Evolutionary conservation across 2,113 vertebrate species (phyloP), one percentile per base, ranked within the genome.

Genomic region (Engraulis encrasicolus): DNA sequence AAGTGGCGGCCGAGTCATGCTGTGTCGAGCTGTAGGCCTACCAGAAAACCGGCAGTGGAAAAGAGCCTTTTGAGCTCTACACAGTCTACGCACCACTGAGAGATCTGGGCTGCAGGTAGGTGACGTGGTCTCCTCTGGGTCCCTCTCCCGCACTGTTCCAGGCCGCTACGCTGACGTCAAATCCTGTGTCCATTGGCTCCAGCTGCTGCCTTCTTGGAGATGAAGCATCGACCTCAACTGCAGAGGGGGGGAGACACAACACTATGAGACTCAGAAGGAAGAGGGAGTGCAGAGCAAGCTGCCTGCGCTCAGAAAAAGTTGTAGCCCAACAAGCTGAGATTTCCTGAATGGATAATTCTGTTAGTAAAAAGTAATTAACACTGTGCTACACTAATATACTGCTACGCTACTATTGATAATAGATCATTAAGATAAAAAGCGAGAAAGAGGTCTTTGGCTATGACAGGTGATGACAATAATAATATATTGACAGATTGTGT

Each of bases 141-240:
- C 93, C 93, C 79, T 94, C 92, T 82, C 94, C 94, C 0, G 89
- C 93, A 27, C 92, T 90, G 74, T 86, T 93, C 79, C 91, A 93
- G 0, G 93, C 93, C 0, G 90, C 91, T 80, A 93, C n/a, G 78
- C 90, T 83, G 15, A 95, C 61, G 71, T 52, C 38, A 48, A 93
- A 81, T 49, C 36, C 0, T n/a, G 86, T 87, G 17, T 89, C 89
- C 49, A 90, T 88, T 85, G 88, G 91, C 66, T 88, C 78, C 54
- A 95, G 77, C 90, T 88, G 90, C 52, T 19, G 74, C 58, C 71
- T 77, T 84, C 87, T 88, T 54, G 78, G 81, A 9, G 17, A 61
- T 9, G 85, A 45, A n/a, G 14, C 90, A 18, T 86, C 17, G 2
- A 93, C 81, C 93, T 94, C 83, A 15, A 82, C 78, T 80, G 52